These are phyloP conservation scores for Aspidapion aeneum DNA, from an alignment of 2,888 invertebrate species.

Conservation along the genomic window DNA sequence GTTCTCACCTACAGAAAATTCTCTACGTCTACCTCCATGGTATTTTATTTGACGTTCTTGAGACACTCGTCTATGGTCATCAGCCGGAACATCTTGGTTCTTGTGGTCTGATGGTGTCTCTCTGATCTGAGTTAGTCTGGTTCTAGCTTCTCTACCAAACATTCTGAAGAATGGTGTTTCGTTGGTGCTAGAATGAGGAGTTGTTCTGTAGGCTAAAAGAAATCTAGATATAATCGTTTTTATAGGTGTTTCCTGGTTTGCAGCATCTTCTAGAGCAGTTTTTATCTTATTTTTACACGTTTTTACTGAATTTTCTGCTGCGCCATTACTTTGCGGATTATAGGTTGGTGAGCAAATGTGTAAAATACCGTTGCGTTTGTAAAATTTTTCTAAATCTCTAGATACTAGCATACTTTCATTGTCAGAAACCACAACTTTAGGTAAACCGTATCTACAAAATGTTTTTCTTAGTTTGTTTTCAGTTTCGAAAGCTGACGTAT, in stretches of 20 bases:
- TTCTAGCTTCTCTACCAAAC: not conserved
- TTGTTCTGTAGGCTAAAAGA: constrained; percentile 17
- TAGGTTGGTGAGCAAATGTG: not conserved
- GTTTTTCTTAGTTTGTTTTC: constrained; percentile 2
- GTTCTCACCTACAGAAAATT: no score
- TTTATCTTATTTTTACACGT: constrained; percentile 17
- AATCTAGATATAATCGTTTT: constrained; percentile 11
- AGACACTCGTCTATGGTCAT: no score
- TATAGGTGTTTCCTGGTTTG: not conserved
- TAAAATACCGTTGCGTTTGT: not conserved
- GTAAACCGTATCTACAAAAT: not conserved
- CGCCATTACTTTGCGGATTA: not conserved
- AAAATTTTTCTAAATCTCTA: constrained; percentile 2
- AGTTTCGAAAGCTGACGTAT: not conserved
- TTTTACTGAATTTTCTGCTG: constrained; percentile 2
- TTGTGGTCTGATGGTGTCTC: no score
- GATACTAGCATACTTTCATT: constrained; percentile 26
- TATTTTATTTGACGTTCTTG: no score
- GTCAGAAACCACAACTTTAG: no score
- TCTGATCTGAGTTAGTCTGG: no score
- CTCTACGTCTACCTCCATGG: no score
- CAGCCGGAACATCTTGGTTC: no score
- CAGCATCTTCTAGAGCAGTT: constrained; percentile 7
- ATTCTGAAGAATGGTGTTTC: no score
- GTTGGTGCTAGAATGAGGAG: constrained; percentile 15